Conservation (phyloP, 2,888 invertebrate species). For the Temnothorax ravouxi region DNA sequence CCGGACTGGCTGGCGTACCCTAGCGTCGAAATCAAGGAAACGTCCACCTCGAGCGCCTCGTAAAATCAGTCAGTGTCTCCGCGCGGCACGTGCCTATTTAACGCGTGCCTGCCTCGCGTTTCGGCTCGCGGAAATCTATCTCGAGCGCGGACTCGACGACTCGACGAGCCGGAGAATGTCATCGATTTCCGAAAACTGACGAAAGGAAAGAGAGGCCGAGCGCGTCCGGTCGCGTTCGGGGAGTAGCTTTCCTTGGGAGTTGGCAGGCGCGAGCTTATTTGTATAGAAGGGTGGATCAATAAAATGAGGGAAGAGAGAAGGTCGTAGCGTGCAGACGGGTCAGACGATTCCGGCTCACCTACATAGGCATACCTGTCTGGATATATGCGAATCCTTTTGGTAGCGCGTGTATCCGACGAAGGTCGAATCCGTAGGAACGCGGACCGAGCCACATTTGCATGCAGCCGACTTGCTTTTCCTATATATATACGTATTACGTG, state of each 20-base stretch:
- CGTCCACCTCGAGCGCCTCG: neutral
- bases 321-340: conserved; percentile 83
- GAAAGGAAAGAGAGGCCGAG: neutral
- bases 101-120: conserved; percentile 1
- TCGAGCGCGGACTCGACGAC: neutral
- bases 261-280: conserved; percentile 81
- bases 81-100: conserved; percentile 9
- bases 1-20: neutral
- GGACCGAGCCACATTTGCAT: conserved; percentile 35
- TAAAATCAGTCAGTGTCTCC: conserved; percentile 17
- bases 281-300: conserved; percentile 84
- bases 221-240: conserved; percentile 60
- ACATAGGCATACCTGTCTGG: conserved; percentile 74
- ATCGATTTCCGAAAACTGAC: conserved; percentile 41
- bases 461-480: conserved; percentile 26
- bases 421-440: conserved; percentile 66
- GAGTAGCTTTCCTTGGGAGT: conserved; percentile 76
- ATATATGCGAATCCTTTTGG: conserved; percentile 76
- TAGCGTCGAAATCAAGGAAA: conserved; percentile 15
- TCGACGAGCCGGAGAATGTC: neutral
- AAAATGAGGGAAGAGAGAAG: conserved; percentile 84
- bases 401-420: conserved; percentile 61
- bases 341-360: conserved; percentile 80
- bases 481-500: conserved; percentile 16
- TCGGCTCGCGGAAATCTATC: conserved; percentile 12